Base-by-base conservation (phyloP, 2,113 vertebrate genomes). In the Hemibagrus wyckioides region DNA sequence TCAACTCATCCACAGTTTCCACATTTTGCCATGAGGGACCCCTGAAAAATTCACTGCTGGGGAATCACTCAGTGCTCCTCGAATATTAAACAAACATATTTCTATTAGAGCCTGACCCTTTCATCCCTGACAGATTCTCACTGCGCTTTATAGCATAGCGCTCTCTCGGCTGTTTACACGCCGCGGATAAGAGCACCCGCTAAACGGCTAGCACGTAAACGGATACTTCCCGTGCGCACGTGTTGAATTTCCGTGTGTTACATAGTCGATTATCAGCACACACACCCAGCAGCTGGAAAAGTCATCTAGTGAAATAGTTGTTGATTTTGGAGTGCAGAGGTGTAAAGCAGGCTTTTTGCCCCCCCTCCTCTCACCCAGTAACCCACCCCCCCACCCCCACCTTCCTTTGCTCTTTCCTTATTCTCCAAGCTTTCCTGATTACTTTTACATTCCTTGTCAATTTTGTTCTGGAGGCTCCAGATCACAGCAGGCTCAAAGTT, bases 381-480 rank as follows among this genome's bases (percentile, higher is more conserved):
- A n/a, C 21, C 28, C 23, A 2, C 1, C 28, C 75, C 41, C 50
- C 8, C 23, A 19, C 71, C 69, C 19, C 21, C 28, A 17, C 4
- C 2, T 19, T 61, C 30, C 50, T 19, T 41, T 19, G 0, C 57
- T 36, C 36, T 54, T 57, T 69, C 81, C n/a, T 36, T 41, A n/a
- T 61, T 44, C 52, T 80, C 73, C 63, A 71, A 88, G n/a, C 23
- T 17, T 88, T 57, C 63, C 44, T 90, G 79, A 92, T 92, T 84
- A 92, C 92, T 93, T 92, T 88, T 93, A 92, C 92, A 92, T 89
- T 92, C 80, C 84, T 82, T 61, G 50, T 88, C 85, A 73, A 87
- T 88, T 80, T 91, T 61, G 90, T 87, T 87, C 88, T 69, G 0
- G 36, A 89, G 90, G 82, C 54, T 30, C 28, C 25, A 79, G 39